A percentile compares a stretch with the other conserved stretches of the same genome.
Evolutionary conservation across 2,888 invertebrate genomes (phyloP).

Genomic region (Tenthredo scrophulariae): DNA sequence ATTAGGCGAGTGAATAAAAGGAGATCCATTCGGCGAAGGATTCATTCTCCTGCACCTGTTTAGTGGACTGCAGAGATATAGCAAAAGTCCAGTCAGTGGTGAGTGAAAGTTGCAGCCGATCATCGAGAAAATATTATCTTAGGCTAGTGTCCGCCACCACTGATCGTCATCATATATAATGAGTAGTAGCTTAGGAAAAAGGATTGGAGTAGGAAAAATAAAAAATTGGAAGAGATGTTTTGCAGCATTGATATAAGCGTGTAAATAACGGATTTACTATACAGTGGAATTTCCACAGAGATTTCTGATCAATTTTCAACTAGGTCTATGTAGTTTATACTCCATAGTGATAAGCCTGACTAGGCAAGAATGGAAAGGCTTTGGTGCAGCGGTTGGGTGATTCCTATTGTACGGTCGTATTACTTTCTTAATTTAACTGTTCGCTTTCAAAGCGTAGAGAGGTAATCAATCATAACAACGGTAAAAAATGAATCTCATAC

Average conservation of each 20-base stretch:
- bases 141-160: not conserved
- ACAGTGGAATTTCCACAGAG: not conserved
- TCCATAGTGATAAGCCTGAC: slow-evolving; percentile 30
- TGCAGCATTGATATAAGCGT: not conserved
- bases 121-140: not conserved
- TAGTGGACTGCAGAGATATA: not conserved
- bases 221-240: not conserved
- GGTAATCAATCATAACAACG: not conserved
- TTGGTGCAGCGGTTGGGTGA: slow-evolving; percentile 44
- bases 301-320: slow-evolving; percentile 19
- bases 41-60: not conserved
- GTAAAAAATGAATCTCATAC: not conserved
- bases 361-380: slow-evolving; percentile 40
- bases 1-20: not conserved
- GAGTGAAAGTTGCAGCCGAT: slow-evolving; percentile 40
- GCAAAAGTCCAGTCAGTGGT: not conserved
- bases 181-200: not conserved
- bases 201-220: not conserved
- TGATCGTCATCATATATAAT: not conserved
- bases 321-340: not conserved
- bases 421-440: slow-evolving; percentile 43
- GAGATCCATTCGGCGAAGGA: not conserved
- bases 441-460: not conserved
- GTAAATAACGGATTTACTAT: not conserved
- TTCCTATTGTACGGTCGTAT: slow-evolving; percentile 23